phyloP scores from a whole-genome alignment of 2,113 vertebrate genomes.

The Colius striatus region DNA sequence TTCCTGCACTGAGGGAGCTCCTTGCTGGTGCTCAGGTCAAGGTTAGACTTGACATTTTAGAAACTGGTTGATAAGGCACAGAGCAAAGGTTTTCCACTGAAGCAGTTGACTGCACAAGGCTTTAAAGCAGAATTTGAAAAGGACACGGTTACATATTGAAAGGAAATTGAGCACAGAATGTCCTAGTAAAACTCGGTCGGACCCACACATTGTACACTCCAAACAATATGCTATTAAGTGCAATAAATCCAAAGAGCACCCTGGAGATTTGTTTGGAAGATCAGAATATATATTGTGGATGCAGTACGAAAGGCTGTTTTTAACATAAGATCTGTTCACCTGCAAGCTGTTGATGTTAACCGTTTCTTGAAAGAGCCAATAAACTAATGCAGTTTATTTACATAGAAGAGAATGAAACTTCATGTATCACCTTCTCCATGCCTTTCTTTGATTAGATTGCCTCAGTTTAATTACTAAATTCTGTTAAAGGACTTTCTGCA shows the following conservation, averaged over 20 bases:
- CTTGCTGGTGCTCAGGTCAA: background rate
- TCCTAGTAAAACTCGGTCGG: background rate
- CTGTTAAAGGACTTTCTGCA: constrained; percentile 59
- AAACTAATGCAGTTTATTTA: constrained; percentile 57
- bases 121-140: constrained; percentile 38
- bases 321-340: constrained; percentile 17
- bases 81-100: background rate
- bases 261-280: constrained; percentile 38
- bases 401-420: constrained; percentile 32
- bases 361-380: constrained; percentile 42
- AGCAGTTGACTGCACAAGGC: background rate
- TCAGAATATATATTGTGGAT: constrained; percentile 34
- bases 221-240: constrained; percentile 43
- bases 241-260: constrained; percentile 50
- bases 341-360: constrained; percentile 34
- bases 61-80: background rate
- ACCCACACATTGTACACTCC: constrained; percentile 14
- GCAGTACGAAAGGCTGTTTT: constrained; percentile 22
- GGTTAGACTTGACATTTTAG: background rate
- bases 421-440: constrained; percentile 54
- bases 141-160: constrained; percentile 12
- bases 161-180: constrained; percentile 58
- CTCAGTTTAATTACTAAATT: constrained; percentile 70
- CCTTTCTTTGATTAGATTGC: constrained; percentile 71
- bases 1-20: background rate